Conservation (phyloP, 2,888 invertebrate species). For the Lagria hirta region DNA sequence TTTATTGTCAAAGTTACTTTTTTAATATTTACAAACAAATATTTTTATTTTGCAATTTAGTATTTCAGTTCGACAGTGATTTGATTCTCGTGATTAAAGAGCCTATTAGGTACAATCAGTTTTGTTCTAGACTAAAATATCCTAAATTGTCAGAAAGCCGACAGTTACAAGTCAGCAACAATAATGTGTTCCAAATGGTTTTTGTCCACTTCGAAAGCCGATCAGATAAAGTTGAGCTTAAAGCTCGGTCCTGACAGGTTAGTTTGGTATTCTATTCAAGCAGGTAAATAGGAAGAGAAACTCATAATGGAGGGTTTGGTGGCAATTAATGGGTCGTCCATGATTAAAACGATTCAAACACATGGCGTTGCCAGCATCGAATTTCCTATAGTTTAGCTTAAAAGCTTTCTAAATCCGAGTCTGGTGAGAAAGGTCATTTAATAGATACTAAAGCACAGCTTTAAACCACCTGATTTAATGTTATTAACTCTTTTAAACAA, state of each 20-base stretch:
- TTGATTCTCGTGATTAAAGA: no score
- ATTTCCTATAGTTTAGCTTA: slow-evolving; percentile 33
- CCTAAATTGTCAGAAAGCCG: no score
- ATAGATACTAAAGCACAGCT: slow-evolving; percentile 44
- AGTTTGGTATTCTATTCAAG: slow-evolving; percentile 31
- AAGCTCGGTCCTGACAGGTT: slow-evolving; percentile 11
- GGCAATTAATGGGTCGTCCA: slow-evolving; percentile 42
- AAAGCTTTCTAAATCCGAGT: slow-evolving; percentile 37
- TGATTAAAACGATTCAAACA: slow-evolving; percentile 41
- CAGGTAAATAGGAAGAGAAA: slow-evolving; percentile 37
- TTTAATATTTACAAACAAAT: no score
- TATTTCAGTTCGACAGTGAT: no score
- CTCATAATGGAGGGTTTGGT: slow-evolving; percentile 38
- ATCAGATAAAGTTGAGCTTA: slow-evolving; percentile 15
- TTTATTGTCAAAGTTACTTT: no score
- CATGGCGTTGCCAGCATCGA: slow-evolving; percentile 32
- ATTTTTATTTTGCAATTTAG: no score
- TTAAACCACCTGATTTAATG: slow-evolving; percentile 37
- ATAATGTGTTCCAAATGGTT: no score
- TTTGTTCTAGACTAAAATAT: no score
- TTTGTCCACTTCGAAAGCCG: no score
- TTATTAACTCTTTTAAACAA: no score
- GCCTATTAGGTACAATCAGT: no score
- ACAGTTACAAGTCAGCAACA: no score
- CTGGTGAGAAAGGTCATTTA: slow-evolving; percentile 43